phyloP scores from a whole-genome alignment of 2,888 invertebrate genomes.

The Anodontia alba region DNA sequence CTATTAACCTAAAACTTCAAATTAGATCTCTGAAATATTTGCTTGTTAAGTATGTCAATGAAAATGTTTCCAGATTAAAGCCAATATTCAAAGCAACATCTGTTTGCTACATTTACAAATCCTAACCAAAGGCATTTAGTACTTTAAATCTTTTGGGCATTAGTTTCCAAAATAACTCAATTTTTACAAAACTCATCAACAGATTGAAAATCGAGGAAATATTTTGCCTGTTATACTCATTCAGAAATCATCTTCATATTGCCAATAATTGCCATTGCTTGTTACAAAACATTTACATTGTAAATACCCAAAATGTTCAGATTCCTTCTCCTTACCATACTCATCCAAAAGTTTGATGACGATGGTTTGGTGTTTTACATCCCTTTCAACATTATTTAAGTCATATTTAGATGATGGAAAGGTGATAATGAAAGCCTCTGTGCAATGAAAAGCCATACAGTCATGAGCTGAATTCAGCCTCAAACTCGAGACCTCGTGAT shows the following conservation, averaged over 20 bases:
- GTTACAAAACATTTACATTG: neutral
- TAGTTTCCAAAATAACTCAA: conserved; percentile 13
- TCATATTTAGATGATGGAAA: too few species aligned
- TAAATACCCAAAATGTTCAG: too few species aligned
- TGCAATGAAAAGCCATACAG: too few species aligned
- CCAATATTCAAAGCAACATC: neutral
- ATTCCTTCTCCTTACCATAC: too few species aligned
- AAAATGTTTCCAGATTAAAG: neutral
- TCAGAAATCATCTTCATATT: neutral
- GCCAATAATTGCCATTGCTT: neutral
- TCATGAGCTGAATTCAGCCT: too few species aligned
- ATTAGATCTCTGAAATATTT: too few species aligned
- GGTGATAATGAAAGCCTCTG: too few species aligned
- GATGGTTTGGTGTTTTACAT: neutral
- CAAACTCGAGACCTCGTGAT: too few species aligned
- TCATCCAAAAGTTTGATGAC: too few species aligned
- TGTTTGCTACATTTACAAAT: neutral
- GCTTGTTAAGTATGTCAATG: neutral
- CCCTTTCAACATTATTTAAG: neutral
- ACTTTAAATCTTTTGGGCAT: conserved; percentile 1
- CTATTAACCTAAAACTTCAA: too few species aligned
- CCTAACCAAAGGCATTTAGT: neutral
- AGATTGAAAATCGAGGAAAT: neutral
- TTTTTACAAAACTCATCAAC: conserved; percentile 16
- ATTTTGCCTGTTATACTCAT: neutral